These are phyloP conservation scores for Acanthococcus lagerstroemiae DNA, from an alignment of 2,888 invertebrate species.

Conservation along the genomic window DNA sequence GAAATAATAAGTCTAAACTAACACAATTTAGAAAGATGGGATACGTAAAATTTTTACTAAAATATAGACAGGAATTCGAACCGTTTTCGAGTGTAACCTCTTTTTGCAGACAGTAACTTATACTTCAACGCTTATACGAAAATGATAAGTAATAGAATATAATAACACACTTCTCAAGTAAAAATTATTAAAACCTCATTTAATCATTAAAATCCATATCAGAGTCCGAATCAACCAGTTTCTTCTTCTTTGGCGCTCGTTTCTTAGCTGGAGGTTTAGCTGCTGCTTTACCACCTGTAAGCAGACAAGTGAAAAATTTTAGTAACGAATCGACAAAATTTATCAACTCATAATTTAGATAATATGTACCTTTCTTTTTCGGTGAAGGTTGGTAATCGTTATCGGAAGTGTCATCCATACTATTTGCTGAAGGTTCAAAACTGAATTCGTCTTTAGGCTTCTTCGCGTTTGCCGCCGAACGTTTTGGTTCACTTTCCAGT, in stretches of 20 bases:
- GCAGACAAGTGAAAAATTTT: neutral
- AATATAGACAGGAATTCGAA: too few species aligned
- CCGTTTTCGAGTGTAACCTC: too few species aligned
- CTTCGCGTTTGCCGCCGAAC: slow-evolving; percentile 12
- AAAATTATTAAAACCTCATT: too few species aligned
- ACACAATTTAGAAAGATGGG: too few species aligned
- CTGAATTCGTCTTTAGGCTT: slow-evolving; percentile 26
- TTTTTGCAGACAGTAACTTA: too few species aligned
- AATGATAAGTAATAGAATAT: too few species aligned
- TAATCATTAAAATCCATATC: neutral
- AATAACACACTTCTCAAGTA: too few species aligned
- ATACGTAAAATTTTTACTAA: too few species aligned
- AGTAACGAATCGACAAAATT: neutral
- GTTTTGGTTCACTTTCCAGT: neutral
- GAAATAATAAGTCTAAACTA: too few species aligned
- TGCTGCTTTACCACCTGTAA: neutral
- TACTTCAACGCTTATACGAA: too few species aligned
- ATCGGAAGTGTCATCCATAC: slow-evolving; percentile 10
- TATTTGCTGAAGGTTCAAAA: slow-evolving; percentile 22
- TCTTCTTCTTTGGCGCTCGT: neutral
- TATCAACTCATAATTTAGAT: neutral
- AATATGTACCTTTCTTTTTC: neutral
- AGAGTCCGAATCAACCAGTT: neutral
- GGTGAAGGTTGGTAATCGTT: neutral
- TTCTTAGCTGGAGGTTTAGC: neutral